Evolutionary conservation across 1,140 invertebrate species (phyloP), one percentile per base, ranked within the genome.

Genomic region (Popillia japonica): DNA sequence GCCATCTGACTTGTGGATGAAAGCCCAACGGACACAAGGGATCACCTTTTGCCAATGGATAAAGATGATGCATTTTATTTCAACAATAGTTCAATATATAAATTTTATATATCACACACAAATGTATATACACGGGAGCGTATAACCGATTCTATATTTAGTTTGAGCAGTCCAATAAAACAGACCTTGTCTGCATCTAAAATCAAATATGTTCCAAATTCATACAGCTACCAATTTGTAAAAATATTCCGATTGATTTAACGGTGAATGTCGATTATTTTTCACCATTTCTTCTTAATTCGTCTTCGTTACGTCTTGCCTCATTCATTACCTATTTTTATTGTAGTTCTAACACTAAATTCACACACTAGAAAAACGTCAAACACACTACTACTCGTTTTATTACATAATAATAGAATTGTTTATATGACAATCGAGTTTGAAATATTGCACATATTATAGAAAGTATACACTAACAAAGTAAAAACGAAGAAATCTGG

Each of bases 1-100:
- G 96, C 94, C 96, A 96, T 81, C 96, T 91, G 79, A 96, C 94
- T 89, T 97, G 96, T 22, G 96, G 96, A 88, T 96, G 95, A 86
- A 98, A 98, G n/a, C 96, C 96, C 84, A 97, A 88, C 27, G 95
- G 95, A 86, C 96, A 97, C 76, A 96, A 88, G 55, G 95, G 93
- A 86, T 97, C 96, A 77, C 94, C 94, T 89, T 94, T 95, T 81
- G 92, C 91, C 81, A 92, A 89, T 61, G 94, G 93, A 87, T 94
- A 95, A 85, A 95, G 87, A 87, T 94, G 93, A 89, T 95, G 93
- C 94, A 95, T 95, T n/a, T 48, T 76, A 44, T 72, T 41, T 42
- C 9, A 72, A 72, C 64, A 72, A 78, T 78, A 73, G 23, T 14
- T 14, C 68, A 68, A 74, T 48, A 40, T 78, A 22, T n/a, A 27